These are phyloP conservation scores for Patiria miniata DNA, from an alignment of 35 echinoderm and acorn worm species.

Conservation along the genomic window DNA sequence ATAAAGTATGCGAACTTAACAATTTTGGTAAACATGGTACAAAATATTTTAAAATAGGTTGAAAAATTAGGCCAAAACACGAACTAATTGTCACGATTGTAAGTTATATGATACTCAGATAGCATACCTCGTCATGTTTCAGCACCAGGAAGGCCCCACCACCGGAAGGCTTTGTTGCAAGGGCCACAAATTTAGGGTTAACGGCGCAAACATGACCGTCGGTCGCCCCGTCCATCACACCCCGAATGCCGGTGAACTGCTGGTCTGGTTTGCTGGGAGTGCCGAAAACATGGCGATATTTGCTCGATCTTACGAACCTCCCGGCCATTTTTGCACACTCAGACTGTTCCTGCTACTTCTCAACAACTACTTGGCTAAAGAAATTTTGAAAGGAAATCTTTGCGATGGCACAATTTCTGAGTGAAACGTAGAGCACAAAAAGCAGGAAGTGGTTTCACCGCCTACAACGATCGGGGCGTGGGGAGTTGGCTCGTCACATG, in stretches of 20 bases:
- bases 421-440: background rate
- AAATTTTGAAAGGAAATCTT: background rate
- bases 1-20: too few species aligned
- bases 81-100: too few species aligned
- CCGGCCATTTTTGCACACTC: slow-evolving; percentile 32
- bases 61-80: too few species aligned
- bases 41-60: too few species aligned
- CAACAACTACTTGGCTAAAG: background rate
- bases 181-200: slow-evolving; percentile 84
- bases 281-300: slow-evolving; percentile 77
- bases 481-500: slow-evolving; percentile 10
- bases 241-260: slow-evolving; percentile 55
- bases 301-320: slow-evolving; percentile 61
- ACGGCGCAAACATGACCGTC: slow-evolving; percentile 58
- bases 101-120: too few species aligned
- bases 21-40: too few species aligned
- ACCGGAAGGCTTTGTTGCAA: slow-evolving; percentile 65
- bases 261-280: slow-evolving; percentile 46
- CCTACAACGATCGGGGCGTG: background rate
- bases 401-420: background rate
- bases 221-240: slow-evolving; percentile 7
- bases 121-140: slow-evolving; percentile 66
- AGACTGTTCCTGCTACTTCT: background rate
- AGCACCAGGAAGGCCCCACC: slow-evolving; percentile 71
- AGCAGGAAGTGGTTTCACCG: slow-evolving; percentile 2